Percentiles rank a stretch among this genome's conserved stretches.
Evolutionary conservation across 2,888 invertebrate genomes (phyloP).

Genomic region (Kuschelorhynchus macadamiae): DNA sequence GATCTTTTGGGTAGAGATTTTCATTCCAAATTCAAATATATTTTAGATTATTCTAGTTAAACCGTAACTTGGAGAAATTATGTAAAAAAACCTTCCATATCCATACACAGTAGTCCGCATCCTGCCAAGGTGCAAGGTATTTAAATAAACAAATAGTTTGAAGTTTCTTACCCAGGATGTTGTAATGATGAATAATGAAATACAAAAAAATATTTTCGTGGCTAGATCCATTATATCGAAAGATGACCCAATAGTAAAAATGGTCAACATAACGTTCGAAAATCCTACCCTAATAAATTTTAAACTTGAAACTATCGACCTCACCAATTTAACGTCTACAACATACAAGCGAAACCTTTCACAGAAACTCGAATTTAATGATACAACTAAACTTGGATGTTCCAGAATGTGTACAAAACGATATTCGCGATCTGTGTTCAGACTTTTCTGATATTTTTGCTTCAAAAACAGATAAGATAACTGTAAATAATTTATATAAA

Average conservation of each 20-base stretch:
- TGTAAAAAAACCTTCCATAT: background rate
- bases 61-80: slow-evolving; percentile 4
- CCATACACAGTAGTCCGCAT: slow-evolving; percentile 14
- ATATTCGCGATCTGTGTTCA: background rate
- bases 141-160: slow-evolving; percentile 1
- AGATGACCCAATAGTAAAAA: slow-evolving; percentile 17
- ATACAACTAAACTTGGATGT: background rate
- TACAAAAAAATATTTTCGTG: background rate
- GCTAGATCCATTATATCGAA: slow-evolving; percentile 14
- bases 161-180: background rate
- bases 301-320: background rate
- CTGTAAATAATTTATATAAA: slow-evolving; percentile 53
- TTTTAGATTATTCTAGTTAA: slow-evolving; percentile 9
- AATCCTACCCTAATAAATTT: background rate
- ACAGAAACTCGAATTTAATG: too few species aligned
- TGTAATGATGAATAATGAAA: background rate
- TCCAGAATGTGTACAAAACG: background rate
- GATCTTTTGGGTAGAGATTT: slow-evolving; percentile 16
- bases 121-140: slow-evolving; percentile 13
- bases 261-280: slow-evolving; percentile 20
- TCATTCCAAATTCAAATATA: slow-evolving; percentile 1
- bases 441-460: slow-evolving; percentile 43
- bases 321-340: background rate
- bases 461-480: slow-evolving; percentile 45
- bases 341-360: too few species aligned